Base-by-base conservation (phyloP, 2,797 vertebrate genomes). In the Tragelaphus oryx region DNA sequence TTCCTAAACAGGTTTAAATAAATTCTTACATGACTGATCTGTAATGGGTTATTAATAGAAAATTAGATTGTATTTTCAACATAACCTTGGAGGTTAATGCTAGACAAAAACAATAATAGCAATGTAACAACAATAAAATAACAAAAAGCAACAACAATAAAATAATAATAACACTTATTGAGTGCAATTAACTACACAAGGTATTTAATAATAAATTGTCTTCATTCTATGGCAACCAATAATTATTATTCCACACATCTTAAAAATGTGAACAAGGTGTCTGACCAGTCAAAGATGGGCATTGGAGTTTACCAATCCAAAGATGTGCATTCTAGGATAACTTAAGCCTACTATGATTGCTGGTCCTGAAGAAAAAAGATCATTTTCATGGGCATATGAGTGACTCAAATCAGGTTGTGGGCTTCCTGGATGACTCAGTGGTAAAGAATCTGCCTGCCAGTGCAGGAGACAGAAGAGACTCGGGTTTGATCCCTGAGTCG, bases 1-100 rank as follows among this genome's bases (percentile, higher is more conserved):
- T 82, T 96, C 54, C 37, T 93, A 93, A 88, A 86, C 62, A 83
- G 17, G 46, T 82, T 96, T 95, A 96, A 97, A 93, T 87, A 94
- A 92, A 96, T 88, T 94, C 37, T 62, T 91, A 95, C 86, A 81
- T 96, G 91, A 87, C 57, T 96, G 89, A 75, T 93, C 68, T 74
- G 30, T 89, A 94, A 89, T 95, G 33, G 62, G 4, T 94, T 95
- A 95, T 74, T 96, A 86, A 83, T 94, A 68, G 84, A 95, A 93
- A 97, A 93, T 96, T 86, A 83, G 55, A 78, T 71, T 92, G 68
- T 60, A 57, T 92, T 95, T 95, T 93, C 88, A 41, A 95, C 55
- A 57, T 81, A 89, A 84, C 4, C 46, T 88, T 88, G 52, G 71
- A 89, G 46, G n/a, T 48, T 62, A 48, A 55, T 65, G 26, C 33